Percentiles rank a stretch among this genome's conserved stretches.
phyloP scores from a whole-genome alignment of 2,113 vertebrate species.

The Puma concolor region DNA sequence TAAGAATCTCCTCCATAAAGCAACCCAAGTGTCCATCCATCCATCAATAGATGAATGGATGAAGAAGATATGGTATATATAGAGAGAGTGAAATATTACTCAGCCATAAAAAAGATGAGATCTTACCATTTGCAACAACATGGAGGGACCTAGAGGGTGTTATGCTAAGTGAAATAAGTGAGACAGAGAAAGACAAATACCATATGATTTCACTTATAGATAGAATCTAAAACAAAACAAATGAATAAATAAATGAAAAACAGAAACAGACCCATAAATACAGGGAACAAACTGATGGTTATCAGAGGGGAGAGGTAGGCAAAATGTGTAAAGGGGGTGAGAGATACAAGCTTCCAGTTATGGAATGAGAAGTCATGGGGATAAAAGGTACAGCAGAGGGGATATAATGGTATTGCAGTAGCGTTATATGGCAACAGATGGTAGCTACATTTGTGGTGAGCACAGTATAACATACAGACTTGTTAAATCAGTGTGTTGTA shows the following conservation, averaged over 20 bases:
- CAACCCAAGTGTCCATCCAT: background rate
- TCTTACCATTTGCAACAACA: background rate
- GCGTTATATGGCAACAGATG: background rate
- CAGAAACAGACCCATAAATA: background rate
- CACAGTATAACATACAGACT: background rate
- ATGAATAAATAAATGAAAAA: background rate
- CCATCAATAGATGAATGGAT: background rate
- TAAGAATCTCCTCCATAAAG: conserved; percentile 7
- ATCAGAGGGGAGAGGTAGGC: background rate
- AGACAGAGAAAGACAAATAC: background rate
- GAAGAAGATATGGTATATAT: background rate
- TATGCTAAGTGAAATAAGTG: background rate
- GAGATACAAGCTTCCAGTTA: background rate
- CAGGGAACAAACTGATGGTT: background rate
- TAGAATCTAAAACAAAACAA: background rate
- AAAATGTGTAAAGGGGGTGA: background rate
- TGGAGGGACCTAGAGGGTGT: background rate
- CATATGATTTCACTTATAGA: background rate
- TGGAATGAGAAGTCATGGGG: background rate
- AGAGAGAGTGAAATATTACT: background rate
- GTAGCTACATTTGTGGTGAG: background rate
- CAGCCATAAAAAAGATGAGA: background rate
- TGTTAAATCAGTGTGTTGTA: background rate
- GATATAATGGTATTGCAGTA: background rate
- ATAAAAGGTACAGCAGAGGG: background rate